Percentiles rank a stretch among this genome's conserved stretches.
phyloP scores from a whole-genome alignment of 1,140 invertebrate genomes.

The Rhagoletis pomonella region DNA sequence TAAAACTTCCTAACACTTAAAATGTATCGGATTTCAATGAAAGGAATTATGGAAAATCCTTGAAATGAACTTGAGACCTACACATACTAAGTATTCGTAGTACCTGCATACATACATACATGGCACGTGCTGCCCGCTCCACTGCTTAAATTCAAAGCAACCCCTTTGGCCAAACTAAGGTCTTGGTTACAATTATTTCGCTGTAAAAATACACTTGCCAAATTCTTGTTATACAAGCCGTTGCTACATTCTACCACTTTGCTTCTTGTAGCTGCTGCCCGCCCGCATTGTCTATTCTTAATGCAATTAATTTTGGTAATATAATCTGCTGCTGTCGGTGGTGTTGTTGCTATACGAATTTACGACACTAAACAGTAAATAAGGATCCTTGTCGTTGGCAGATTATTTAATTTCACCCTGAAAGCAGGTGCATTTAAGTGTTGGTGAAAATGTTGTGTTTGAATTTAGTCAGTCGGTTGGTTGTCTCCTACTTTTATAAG shows the following conservation, averaged over 20 bases:
- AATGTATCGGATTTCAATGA: constrained; percentile 49
- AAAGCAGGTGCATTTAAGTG: constrained; percentile 47
- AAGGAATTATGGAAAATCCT: constrained; percentile 17
- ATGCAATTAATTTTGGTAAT: constrained; percentile 55
- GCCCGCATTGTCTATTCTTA: constrained; percentile 43
- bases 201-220: not conserved
- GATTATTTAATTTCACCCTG: constrained; percentile 19
- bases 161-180: not conserved
- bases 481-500: not conserved
- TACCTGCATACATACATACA: not conserved
- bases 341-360: constrained; percentile 18
- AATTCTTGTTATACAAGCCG: constrained; percentile 23
- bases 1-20: constrained; percentile 23
- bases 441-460: not conserved
- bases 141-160: not conserved
- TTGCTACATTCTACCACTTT: not conserved
- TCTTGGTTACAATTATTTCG: not conserved
- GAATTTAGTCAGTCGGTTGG: not conserved
- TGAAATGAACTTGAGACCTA: constrained; percentile 29
- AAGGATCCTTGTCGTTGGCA: not conserved
- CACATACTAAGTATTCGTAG: not conserved
- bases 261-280: not conserved
- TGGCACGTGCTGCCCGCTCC: constrained; percentile 37
- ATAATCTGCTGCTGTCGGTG: constrained; percentile 16
- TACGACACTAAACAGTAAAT: constrained; percentile 1